Conservation (phyloP, 1,140 invertebrate species). For the Parapsyche elsis region DNA sequence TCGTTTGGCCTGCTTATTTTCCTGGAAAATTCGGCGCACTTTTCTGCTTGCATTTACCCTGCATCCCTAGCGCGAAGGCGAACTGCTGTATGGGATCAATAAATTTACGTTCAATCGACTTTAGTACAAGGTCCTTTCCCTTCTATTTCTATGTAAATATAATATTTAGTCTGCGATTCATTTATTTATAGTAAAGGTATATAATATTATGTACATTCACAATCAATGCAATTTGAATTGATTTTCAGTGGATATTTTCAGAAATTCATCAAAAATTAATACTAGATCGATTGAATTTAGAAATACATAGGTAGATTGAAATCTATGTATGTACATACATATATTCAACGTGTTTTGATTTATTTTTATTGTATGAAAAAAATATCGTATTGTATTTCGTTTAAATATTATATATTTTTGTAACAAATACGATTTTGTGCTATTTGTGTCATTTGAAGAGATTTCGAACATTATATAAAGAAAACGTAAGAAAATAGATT, state of each 20-base stretch:
- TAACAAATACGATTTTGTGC: background rate
- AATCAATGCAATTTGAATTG: no score
- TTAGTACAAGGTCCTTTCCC: no score
- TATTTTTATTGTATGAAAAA: no score
- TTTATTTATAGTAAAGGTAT: no score
- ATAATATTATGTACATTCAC: no score
- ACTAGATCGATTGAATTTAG: background rate
- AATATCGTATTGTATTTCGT: no score
- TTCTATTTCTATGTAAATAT: no score
- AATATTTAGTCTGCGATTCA: no score
- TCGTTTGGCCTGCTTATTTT: background rate
- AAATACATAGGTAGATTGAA: no score
- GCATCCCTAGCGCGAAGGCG: background rate
- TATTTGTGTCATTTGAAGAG: background rate
- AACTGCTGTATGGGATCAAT: background rate
- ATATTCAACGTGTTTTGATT: no score
- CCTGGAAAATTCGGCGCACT: slow-evolving; percentile 1
- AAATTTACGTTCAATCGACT: background rate
- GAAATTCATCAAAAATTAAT: no score
- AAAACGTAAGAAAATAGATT: slow-evolving; percentile 24
- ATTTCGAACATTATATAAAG: background rate
- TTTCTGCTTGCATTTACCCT: background rate
- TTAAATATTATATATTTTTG: background rate
- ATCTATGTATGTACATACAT: background rate
- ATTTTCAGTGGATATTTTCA: no score